Conservation (phyloP, 2,888 invertebrate genomes). For the Eupithecia exiguata region DNA sequence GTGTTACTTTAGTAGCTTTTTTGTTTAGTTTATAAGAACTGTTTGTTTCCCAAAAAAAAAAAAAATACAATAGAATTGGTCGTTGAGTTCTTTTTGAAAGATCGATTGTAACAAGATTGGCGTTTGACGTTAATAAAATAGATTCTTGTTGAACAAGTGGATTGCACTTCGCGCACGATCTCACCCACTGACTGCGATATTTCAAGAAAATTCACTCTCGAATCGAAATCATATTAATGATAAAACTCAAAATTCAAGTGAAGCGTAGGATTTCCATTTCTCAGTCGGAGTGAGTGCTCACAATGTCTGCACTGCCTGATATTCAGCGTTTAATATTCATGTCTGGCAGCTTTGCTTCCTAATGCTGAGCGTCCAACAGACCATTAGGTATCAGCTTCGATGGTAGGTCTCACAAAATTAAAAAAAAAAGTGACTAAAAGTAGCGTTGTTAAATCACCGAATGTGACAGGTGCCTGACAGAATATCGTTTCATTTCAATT, state of each 20-base stretch:
- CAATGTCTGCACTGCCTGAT: constrained; percentile 71
- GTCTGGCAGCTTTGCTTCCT: constrained; percentile 68
- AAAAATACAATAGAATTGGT: background rate
- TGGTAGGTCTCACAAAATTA: background rate
- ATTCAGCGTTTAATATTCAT: constrained; percentile 76
- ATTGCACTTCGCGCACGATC: constrained; percentile 33
- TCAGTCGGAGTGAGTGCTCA: constrained; percentile 69
- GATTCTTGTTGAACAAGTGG: constrained; percentile 15
- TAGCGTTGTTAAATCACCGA: background rate
- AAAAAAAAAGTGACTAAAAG: background rate
- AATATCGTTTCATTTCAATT: too few species aligned
- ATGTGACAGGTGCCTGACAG: too few species aligned
- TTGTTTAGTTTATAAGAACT: too few species aligned
- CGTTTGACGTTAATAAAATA: constrained; percentile 7
- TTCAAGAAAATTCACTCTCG: constrained; percentile 49
- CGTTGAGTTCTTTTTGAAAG: background rate
- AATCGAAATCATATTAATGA: constrained; percentile 74
- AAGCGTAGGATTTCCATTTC: constrained; percentile 73
- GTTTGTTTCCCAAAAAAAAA: too few species aligned
- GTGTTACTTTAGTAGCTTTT: too few species aligned
- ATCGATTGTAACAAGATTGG: constrained; percentile 8
- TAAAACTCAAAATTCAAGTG: constrained; percentile 69
- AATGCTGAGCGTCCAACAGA: background rate
- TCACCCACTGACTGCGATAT: constrained; percentile 33
- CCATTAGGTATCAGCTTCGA: background rate